Percentiles rank a stretch among this genome's conserved stretches.
Evolutionary conservation across 2,113 vertebrate species (phyloP).

Genomic region (Rissa tridactyla): DNA sequence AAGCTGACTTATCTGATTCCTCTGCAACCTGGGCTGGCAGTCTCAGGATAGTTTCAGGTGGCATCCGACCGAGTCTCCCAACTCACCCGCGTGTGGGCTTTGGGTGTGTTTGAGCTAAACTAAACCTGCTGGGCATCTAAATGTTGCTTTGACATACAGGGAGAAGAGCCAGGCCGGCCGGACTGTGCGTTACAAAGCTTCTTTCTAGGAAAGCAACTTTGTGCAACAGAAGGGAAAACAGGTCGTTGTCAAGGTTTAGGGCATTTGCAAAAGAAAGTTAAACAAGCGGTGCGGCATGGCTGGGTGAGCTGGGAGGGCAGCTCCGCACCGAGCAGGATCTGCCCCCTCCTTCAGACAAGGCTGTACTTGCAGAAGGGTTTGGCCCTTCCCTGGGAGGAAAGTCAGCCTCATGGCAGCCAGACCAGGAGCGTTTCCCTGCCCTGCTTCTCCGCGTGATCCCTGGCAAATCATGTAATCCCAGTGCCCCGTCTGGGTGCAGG

Average conservation of each 20-base stretch:
- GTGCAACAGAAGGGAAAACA: conserved; percentile 33
- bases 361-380: neutral
- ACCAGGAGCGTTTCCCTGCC: neutral
- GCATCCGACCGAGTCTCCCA: neutral
- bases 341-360: neutral
- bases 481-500: neutral
- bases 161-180: neutral
- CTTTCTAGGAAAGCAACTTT: conserved; percentile 68
- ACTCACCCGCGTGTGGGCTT: neutral
- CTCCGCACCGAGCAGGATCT: neutral
- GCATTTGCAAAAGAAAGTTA: neutral
- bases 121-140: neutral
- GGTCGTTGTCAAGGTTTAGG: conserved; percentile 49
- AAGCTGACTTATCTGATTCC: neutral
- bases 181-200: neutral
- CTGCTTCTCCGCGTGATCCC: neutral
- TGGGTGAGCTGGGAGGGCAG: neutral
- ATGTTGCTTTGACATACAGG: neutral
- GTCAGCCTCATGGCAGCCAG: neutral
- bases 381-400: neutral
- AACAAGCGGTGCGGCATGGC: neutral
- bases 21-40: neutral
- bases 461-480: neutral
- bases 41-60: neutral
- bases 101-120: neutral